Conservation (phyloP, 2,888 invertebrate species). For the Sepiola atlantica region DNA sequence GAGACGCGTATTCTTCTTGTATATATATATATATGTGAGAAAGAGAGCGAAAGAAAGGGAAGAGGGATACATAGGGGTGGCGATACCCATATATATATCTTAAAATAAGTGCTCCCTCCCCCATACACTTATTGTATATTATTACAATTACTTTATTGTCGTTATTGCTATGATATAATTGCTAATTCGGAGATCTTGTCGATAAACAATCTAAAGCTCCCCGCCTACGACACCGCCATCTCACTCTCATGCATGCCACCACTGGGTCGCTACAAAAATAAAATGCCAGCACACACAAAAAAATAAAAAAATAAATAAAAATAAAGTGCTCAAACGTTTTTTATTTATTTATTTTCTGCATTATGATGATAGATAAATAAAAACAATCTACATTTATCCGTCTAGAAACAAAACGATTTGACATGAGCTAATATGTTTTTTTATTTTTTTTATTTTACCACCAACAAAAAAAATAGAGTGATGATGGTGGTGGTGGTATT, state of each 20-base stretch:
- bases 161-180: neutral
- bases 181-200: neutral
- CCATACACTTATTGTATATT: neutral
- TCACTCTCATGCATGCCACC: neutral
- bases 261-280: neutral
- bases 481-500: too few species aligned
- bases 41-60: neutral
- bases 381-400: neutral
- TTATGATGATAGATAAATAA: neutral
- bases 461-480: neutral
- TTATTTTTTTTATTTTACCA: neutral
- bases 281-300: neutral
- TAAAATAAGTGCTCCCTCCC: neutral
- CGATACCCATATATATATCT: neutral
- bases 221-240: neutral
- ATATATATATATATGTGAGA: too few species aligned
- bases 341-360: neutral
- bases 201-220: neutral
- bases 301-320: too few species aligned
- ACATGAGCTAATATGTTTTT: neutral
- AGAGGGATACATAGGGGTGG: too few species aligned
- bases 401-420: neutral
- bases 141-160: neutral
- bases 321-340: neutral
- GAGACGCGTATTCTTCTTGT: too few species aligned